A percentile compares a stretch with the other conserved stretches of the same genome.
Conservation (phyloP, 2,113 vertebrate genomes). For the Trogon melanurus region DNA sequence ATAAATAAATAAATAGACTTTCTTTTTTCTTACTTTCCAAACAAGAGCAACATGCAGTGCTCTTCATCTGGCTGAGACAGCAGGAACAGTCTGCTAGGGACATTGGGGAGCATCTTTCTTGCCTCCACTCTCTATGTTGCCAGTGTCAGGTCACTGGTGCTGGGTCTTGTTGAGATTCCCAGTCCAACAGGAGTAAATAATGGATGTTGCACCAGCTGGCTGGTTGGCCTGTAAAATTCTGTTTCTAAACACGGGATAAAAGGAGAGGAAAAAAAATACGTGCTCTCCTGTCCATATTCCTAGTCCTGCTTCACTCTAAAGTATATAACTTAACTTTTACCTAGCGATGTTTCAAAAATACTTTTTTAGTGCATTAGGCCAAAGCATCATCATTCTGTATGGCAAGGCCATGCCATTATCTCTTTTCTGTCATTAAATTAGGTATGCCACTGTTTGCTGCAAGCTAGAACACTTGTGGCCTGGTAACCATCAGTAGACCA, state of each 20-base stretch:
- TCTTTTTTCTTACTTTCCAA: conserved; percentile 28
- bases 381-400: neutral
- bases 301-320: conserved; percentile 44
- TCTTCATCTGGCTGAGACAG: conserved; percentile 50
- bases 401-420: neutral
- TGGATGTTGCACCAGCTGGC: conserved; percentile 76
- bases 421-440: neutral
- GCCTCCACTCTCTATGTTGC: conserved; percentile 20
- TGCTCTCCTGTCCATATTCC: conserved; percentile 6
- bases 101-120: conserved; percentile 67
- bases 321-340: neutral
- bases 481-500: neutral
- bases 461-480: neutral
- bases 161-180: conserved; percentile 59
- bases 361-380: neutral
- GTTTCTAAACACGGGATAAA: conserved; percentile 62
- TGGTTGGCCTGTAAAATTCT: conserved; percentile 59
- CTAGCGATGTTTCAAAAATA: neutral
- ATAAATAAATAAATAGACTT: conserved; percentile 63
- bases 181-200: conserved; percentile 75
- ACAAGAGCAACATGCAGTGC: conserved; percentile 2
- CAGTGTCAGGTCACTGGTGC: conserved; percentile 55
- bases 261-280: neutral
- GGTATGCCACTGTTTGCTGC: neutral
- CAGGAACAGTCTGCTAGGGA: conserved; percentile 38